Evolutionary conservation across 2,888 invertebrate species (phyloP), one percentile per base, ranked within the genome.

Genomic region (Bibio marci): DNA sequence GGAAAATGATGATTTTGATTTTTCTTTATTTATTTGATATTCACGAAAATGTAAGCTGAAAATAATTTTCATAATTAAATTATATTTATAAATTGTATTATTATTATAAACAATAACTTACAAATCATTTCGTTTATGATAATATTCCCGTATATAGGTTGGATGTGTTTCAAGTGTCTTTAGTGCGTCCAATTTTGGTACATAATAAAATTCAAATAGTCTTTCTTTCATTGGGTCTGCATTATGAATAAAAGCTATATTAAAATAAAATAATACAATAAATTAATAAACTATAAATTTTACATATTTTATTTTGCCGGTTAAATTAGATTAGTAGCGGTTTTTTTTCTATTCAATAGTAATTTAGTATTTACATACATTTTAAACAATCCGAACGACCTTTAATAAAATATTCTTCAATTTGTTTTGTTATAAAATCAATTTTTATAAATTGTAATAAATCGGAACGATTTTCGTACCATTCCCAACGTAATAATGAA

Each of bases 131-230:
- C 78, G 65, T 12, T 68, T 57, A 1, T 65, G 62, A 47, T 71
- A 81, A 43, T 68, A 55, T 45, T 78, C 71, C 3, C 64, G 62
- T 37, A 78, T 63, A 13, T 60, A 62, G 2, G 66, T 52, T 0
- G 65, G 57, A 2, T 66, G 60, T 46, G 75, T 65, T 45, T 69
- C 66, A 3, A 80, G 54, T 43, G 63, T 66, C 2, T 64, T 58
- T 28, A 88, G 64, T 4, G 81, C 79, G 53, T 90, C 87, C 6
- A 76, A 55, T 3, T 87, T 67, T 0, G 79, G 73, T 43, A 36
- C 38, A 3, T 54, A 46, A 40, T 44, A 52, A 37, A 61, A 62
- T 28, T 52, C 59, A 52, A 50, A 63, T 48, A 50, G 69, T 19
- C 52, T 52, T 6, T 50, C 50, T 4, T 46, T 40, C 3, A 42